Conservation (phyloP, 2,113 vertebrate genomes). For the Eolophus roseicapilla region DNA sequence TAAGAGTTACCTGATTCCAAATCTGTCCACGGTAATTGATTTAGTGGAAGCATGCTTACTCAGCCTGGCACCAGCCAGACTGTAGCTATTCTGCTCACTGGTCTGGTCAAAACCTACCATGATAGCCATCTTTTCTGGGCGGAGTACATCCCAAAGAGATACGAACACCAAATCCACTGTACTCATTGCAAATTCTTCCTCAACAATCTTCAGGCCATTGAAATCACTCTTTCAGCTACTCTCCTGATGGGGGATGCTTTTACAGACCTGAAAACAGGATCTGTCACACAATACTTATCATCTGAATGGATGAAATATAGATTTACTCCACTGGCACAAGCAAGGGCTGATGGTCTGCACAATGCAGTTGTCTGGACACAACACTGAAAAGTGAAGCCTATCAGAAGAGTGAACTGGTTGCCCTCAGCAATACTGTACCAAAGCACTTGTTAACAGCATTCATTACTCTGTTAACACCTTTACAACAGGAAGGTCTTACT, state of each 20-base stretch:
- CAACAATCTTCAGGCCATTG: background rate
- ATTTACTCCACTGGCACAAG: background rate
- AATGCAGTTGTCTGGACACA: background rate
- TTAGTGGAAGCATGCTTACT: no score
- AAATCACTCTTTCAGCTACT: background rate
- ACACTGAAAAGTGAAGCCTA: background rate
- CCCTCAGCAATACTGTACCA: background rate
- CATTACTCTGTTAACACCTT: background rate
- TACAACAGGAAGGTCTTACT: background rate
- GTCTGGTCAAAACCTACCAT: background rate
- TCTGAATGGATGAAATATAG: rapidly evolving
- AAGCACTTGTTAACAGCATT: background rate
- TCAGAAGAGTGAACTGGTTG: background rate
- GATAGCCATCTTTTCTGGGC: background rate
- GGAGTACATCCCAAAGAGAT: background rate
- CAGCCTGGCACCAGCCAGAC: background rate
- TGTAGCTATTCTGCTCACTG: rapidly evolving
- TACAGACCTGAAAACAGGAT: background rate
- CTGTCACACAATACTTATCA: background rate
- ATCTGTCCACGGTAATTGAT: rapidly evolving
- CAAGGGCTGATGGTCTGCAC: background rate
- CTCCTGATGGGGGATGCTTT: background rate
- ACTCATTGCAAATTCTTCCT: background rate
- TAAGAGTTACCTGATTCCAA: background rate
- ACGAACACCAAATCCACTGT: background rate